phyloP scores from a whole-genome alignment of 1,140 invertebrate genomes.

The Polypedilum pembai region DNA sequence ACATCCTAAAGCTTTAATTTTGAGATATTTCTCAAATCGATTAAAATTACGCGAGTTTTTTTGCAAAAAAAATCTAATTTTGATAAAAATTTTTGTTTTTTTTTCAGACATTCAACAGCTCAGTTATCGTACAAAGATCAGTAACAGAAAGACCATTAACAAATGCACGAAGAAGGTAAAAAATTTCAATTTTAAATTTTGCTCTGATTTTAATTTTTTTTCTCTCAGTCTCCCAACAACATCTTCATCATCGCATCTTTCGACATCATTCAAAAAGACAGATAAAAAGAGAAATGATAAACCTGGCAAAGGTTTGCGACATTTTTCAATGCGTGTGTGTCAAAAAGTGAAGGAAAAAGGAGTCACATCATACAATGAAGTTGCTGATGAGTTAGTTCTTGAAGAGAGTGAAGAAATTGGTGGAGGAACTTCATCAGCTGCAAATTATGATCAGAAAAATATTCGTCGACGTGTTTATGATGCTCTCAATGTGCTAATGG shows the following conservation, averaged over 20 bases:
- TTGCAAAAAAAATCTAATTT: too few relatives aligned
- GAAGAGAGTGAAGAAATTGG: constrained; percentile 49
- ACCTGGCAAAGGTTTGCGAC: constrained; percentile 91
- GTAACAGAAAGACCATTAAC: too few relatives aligned
- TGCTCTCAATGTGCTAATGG: constrained; percentile 98
- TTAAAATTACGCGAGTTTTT: too few relatives aligned
- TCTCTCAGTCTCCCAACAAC: too few relatives aligned
- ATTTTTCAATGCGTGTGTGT: constrained; percentile 99
- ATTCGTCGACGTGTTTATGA: constrained; percentile 98
- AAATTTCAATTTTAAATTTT: too few relatives aligned
- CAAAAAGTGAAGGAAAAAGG: constrained; percentile 97
- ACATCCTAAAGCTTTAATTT: too few relatives aligned
- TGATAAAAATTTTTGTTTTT: too few relatives aligned
- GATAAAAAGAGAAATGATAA: constrained; percentile 54
- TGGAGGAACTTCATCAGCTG: constrained; percentile 34
- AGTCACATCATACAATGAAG: constrained; percentile 90
- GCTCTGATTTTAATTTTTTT: too few relatives aligned
- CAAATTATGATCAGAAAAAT: constrained; percentile 95
- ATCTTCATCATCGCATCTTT: background rate
- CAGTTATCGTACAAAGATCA: too few relatives aligned
- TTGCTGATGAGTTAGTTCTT: constrained; percentile 95
- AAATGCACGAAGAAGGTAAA: too few relatives aligned
- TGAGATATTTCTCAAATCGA: too few relatives aligned
- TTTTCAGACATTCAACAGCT: too few relatives aligned
- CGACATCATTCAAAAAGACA: background rate